Base-by-base conservation (phyloP, 2,888 invertebrate species). In the Hyles lineata region DNA sequence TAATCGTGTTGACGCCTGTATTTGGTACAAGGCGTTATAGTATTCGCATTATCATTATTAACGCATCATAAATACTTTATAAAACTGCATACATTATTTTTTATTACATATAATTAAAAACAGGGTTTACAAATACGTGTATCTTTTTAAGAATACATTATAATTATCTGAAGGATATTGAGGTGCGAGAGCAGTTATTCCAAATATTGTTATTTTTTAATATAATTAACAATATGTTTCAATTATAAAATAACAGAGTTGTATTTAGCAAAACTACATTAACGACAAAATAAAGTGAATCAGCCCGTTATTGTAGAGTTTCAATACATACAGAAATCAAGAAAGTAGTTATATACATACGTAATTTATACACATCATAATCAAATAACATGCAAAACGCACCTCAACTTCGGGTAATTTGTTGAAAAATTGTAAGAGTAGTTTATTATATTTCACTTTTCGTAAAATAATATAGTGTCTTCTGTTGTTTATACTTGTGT, bases 91-190 rank as follows among this genome's bases (percentile, higher is more conserved):
- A 43, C 17, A 21, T 71, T 25, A 35, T 63, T 67, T 55, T 35
- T 58, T 55, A 55, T 67, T 67, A 52, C 67, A 50, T 62, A 67
- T 43, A 67, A 43, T 50, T 9, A 62, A 60, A 19, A 63, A 58
- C 72, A 72, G 72, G 72, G 72, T 72, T 72, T 63, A 32, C 52
- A 52, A 62, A 43, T 72, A 58, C 52, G 61, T 67, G 67, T 67
- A 67, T 52, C 35, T 55, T 58, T 72, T 50, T 35, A 67, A 23
- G 23, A 17, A 67, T 15, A 23, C 43, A 67, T 50, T 43, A 23
- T n/a, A 55, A 55, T 43, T 67, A 67, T 23, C 50, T 50, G 50
- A 67, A 67, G 67, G 35, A 32, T 63, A 21, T 43, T 21, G 43
- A 63, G 35, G 9, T 62, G 62, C 62, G 67, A 1, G 43, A 43